Evolutionary conservation across 1,140 invertebrate genomes (phyloP).

Genomic region (Vanessa atalanta): DNA sequence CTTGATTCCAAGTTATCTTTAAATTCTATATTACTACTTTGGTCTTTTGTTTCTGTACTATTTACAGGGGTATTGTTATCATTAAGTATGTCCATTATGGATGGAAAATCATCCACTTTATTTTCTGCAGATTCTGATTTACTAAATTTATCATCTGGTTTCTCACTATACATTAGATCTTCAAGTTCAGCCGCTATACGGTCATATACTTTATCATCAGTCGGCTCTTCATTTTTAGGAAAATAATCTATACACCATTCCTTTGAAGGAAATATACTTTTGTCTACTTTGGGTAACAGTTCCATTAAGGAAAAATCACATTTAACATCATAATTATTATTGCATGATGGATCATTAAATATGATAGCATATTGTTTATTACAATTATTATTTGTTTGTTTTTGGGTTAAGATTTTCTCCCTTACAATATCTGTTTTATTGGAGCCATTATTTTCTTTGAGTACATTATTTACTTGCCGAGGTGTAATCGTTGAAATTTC

Average conservation of each 20-base stretch:
- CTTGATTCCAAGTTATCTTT: constrained; percentile 66
- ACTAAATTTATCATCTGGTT: constrained; percentile 41
- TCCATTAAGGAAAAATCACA: constrained; percentile 56
- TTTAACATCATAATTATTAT: constrained; percentile 54
- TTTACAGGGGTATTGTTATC: constrained; percentile 56
- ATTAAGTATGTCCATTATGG: constrained; percentile 80
- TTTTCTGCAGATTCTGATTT: constrained; percentile 46
- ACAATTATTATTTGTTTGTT: constrained; percentile 38
- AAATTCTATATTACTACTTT: constrained; percentile 52
- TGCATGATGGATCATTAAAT: constrained; percentile 60
- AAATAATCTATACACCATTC: constrained; percentile 77
- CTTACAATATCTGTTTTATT: constrained; percentile 51
- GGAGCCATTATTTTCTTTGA: constrained; percentile 71
- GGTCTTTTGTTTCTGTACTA: constrained; percentile 49
- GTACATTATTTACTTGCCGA: constrained; percentile 49
- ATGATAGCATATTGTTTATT: constrained; percentile 70
- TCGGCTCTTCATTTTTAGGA: constrained; percentile 66
- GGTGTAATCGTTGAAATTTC: constrained; percentile 25
- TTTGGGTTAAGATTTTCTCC: constrained; percentile 49
- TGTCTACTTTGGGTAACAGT: constrained; percentile 64
- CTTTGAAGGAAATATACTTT: constrained; percentile 66
- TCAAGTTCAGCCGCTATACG: constrained; percentile 78
- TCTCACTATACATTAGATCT: constrained; percentile 76
- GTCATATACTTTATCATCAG: constrained; percentile 77
- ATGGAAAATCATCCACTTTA: constrained; percentile 78